phyloP scores from a whole-genome alignment of 1,140 invertebrate species.

The Bilobella aurantiaca region DNA sequence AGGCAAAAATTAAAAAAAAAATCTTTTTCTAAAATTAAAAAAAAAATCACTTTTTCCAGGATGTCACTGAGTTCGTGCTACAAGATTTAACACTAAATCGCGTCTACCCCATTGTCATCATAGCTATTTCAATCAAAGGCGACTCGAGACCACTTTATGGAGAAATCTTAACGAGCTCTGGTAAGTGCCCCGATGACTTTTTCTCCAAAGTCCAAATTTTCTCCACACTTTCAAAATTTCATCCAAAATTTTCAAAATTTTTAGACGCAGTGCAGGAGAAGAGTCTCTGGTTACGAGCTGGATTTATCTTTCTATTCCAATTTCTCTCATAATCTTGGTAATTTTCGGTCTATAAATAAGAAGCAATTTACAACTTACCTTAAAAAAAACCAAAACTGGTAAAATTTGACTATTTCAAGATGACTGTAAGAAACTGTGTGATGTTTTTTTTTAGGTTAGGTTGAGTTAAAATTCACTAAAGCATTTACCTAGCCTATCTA shows the following conservation, averaged over 20 bases:
- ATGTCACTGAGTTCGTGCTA: slow-evolving; percentile 9
- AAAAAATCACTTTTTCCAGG: slow-evolving; percentile 14
- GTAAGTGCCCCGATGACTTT: too few species aligned
- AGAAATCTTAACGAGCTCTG: slow-evolving; percentile 9
- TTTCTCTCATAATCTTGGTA: slow-evolving; percentile 2
- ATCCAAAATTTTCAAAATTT: background rate
- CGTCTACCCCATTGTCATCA: slow-evolving; percentile 14
- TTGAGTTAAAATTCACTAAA: too few species aligned
- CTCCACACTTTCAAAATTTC: background rate
- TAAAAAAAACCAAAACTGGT: too few species aligned
- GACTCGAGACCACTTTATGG: slow-evolving; percentile 4
- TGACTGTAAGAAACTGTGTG: too few species aligned
- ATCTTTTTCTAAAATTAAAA: background rate
- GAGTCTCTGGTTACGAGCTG: slow-evolving; percentile 11
- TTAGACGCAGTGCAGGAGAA: background rate
- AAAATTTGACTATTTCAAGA: too few species aligned
- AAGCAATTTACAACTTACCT: too few species aligned
- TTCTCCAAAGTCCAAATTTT: too few species aligned
- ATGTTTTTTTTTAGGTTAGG: too few species aligned
- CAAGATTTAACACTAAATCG: slow-evolving; percentile 10
- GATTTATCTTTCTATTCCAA: slow-evolving; percentile 17
- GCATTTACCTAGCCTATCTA: too few species aligned
- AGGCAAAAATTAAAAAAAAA: background rate
- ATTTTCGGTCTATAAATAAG: too few species aligned
- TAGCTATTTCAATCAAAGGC: slow-evolving; percentile 13